These are phyloP conservation scores for Caracal caracal DNA, from an alignment of 2,113 vertebrate genomes.

Conservation along the genomic window DNA sequence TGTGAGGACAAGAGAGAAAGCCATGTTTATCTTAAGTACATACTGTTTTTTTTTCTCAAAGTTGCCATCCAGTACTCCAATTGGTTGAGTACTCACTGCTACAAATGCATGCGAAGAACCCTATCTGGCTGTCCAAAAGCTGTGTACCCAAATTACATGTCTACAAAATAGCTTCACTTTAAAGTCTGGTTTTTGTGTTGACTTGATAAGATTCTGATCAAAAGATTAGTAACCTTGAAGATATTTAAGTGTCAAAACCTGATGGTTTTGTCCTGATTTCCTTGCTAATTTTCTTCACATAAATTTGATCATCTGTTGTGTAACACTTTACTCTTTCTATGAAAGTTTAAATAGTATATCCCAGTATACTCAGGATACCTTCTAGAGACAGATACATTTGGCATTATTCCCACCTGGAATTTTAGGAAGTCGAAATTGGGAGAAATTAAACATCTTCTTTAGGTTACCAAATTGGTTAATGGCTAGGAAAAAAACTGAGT, in stretches of 20 bases:
- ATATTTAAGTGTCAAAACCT: background rate
- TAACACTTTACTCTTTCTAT: background rate
- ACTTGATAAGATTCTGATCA: background rate
- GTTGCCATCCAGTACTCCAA: background rate
- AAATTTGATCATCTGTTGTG: background rate
- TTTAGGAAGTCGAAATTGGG: background rate
- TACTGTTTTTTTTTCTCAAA: background rate
- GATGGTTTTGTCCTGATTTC: background rate
- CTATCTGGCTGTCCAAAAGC: background rate
- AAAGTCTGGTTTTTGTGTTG: background rate
- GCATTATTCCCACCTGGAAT: background rate
- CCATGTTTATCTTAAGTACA: background rate
- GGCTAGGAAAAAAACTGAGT: background rate
- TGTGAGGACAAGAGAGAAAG: background rate
- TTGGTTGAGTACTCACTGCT: background rate
- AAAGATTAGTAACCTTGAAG: background rate
- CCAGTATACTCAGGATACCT: background rate
- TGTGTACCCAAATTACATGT: background rate
- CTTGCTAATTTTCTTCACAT: background rate
- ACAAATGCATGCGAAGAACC: background rate
- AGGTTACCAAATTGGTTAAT: background rate
- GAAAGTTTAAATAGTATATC: background rate
- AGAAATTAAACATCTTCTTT: slow-evolving; percentile 7
- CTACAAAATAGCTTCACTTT: background rate
- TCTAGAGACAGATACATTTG: background rate